These are phyloP conservation scores for Enteromius thamalakanensis DNA, from an alignment of 2,797 vertebrate species.

Conservation along the genomic window DNA sequence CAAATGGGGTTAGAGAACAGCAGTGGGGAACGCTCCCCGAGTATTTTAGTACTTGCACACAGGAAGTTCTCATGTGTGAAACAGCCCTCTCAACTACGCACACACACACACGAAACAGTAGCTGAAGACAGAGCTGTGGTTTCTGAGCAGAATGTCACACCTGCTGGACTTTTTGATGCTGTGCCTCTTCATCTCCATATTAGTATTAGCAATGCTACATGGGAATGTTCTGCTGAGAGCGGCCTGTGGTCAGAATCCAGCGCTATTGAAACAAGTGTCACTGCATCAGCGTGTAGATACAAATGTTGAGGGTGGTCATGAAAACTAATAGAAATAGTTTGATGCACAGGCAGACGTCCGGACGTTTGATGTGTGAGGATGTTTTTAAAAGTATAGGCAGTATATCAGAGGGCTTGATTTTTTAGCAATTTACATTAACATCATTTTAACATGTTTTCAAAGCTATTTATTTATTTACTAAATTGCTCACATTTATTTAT, in stretches of 20 bases:
- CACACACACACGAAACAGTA: conserved; percentile 62
- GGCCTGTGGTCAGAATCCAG: conserved; percentile 30
- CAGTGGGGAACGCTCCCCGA: not conserved
- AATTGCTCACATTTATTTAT: not conserved
- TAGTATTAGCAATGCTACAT: conserved; percentile 53
- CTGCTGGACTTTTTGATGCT: conserved; percentile 66
- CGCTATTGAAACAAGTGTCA: conserved; percentile 6
- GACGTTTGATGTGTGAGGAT: no score
- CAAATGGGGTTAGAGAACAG: not conserved
- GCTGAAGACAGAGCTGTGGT: conserved; percentile 72
- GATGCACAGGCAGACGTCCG: not conserved
- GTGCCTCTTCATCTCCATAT: conserved; percentile 26
- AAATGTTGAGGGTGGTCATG: not conserved
- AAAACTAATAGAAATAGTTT: not conserved
- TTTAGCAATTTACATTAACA: not conserved
- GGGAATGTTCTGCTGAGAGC: not conserved
- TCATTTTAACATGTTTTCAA: not conserved
- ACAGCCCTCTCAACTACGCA: conserved; percentile 58
- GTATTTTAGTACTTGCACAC: conserved; percentile 60
- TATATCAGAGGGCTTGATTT: not conserved
- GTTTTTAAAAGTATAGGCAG: not conserved
- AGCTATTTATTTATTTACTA: not conserved
- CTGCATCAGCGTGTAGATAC: not conserved
- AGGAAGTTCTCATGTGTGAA: conserved; percentile 75
- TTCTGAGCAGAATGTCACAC: conserved; percentile 71